Conservation (phyloP, 2,113 vertebrate genomes). For the Motacilla tschutschensis region DNA sequence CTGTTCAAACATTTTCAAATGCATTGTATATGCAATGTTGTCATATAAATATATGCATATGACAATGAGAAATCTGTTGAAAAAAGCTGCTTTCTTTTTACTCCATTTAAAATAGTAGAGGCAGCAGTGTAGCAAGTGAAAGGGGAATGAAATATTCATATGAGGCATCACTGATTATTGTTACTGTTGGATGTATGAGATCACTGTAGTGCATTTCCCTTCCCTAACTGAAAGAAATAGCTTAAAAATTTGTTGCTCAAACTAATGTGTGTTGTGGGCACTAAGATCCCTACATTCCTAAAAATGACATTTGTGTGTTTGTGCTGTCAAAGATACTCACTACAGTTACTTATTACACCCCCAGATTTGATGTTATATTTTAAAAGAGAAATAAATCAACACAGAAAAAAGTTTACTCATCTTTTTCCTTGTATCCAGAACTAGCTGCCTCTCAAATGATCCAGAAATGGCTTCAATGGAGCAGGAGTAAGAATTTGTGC, state of each 20-base stretch:
- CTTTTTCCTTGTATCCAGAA: slow-evolving; percentile 69
- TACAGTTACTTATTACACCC: slow-evolving; percentile 12
- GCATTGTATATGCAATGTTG: neutral
- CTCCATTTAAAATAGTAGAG: neutral
- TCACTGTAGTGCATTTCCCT: slow-evolving; percentile 17
- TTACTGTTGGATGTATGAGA: neutral
- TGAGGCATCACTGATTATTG: neutral
- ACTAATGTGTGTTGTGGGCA: neutral
- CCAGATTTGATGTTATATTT: neutral
- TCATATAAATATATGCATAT: neutral
- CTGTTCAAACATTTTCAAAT: neutral
- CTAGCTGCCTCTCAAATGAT: slow-evolving; percentile 82
- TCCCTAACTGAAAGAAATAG: neutral
- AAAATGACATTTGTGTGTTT: neutral
- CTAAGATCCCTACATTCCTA: neutral
- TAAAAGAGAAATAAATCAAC: neutral
- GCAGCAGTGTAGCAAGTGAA: neutral
- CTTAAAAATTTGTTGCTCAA: neutral
- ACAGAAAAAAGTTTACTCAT: slow-evolving; percentile 52
- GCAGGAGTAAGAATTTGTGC: slow-evolving; percentile 75
- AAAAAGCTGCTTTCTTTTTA: slow-evolving; percentile 3
- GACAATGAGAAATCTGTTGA: neutral
- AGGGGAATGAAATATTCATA: slow-evolving; percentile 12
- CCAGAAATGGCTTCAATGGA: slow-evolving; percentile 77
- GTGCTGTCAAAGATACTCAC: neutral